Evolutionary conservation across 2,888 invertebrate genomes (phyloP).

Genomic region (Hydrotaea cyrtoneurina): DNA sequence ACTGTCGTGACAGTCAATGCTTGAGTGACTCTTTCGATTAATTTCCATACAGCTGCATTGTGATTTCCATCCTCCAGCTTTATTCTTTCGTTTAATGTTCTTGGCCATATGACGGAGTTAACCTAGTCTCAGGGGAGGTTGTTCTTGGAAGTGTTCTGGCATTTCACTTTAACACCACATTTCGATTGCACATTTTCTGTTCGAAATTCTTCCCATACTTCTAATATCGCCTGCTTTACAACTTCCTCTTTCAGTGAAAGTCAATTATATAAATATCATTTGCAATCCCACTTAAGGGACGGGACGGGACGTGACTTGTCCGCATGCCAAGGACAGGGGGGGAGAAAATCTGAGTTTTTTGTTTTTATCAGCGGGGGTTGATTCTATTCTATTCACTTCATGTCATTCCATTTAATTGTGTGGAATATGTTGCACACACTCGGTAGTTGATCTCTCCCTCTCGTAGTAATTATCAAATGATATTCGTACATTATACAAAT

Average conservation of each 20-base stretch:
- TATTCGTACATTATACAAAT: background rate
- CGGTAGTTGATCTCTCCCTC: background rate
- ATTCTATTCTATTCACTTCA: background rate
- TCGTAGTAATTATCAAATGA: background rate
- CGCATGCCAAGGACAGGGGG: background rate
- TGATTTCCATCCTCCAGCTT: no score
- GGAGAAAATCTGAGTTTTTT: background rate
- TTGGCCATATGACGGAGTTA: no score
- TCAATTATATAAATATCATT: background rate
- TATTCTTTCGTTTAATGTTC: no score
- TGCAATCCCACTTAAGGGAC: background rate
- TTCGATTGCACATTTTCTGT: no score
- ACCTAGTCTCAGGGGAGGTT: no score
- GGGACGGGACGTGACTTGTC: background rate
- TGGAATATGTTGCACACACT: background rate
- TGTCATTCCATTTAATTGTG: background rate
- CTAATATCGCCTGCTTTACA: no score
- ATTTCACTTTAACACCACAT: no score
- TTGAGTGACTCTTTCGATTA: no score
- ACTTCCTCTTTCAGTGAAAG: background rate
- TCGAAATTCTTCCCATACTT: no score
- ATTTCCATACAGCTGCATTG: no score
- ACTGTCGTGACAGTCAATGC: no score
- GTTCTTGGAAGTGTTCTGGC: no score
- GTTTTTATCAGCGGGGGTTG: background rate